Base-by-base conservation (phyloP, 2,888 invertebrate genomes). In the Eudasyphora cyanicolor region DNA sequence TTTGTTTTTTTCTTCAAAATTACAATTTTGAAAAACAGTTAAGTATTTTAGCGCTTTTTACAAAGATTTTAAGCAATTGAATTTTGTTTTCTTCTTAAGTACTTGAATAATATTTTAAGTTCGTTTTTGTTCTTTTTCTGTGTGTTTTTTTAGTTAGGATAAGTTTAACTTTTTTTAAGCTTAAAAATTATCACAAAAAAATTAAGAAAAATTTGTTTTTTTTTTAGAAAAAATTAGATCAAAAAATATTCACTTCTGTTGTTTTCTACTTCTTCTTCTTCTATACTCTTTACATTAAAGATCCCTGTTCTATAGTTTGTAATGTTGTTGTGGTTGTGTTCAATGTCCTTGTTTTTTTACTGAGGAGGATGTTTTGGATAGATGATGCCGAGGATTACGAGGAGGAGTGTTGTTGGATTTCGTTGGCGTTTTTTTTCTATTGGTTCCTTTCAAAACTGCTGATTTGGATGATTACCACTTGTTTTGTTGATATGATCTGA, bases 121-220 rank as follows among this genome's bases (percentile, higher is more conserved):
- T 75, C 74, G 42, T 76, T 70, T 76, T 69, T 60, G 17, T 75
- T 71, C 35, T 57, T 74, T 78, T 64, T 69, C 62, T 67, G 62
- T 57, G 67, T 77, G n/a, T n/a, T n/a, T n/a, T n/a, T n/a, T 76
- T 70, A 71, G 73, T 77, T 70, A 77, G 70, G 78, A 80, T 67
- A 67, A 67, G 67, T 67, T 67, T n/a, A 79, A 77, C 38, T 76
- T 84, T n/a, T n/a, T 83, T 78, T 67, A 80, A 85, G 75, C 79
- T 85, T 84, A 82, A 82, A 86, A 85, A 86, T 85, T 85, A 85
- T 86, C 85, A 84, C 86, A 84, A 85, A 86, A n/a, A 82, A 79
- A 82, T 67, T 76, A 84, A 84, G 82, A 81, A 60, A 49, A 77
- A 21, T 82, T 29, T 81, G 75, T 51, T 64, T 70, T 57, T 83